Evolutionary conservation across 2,797 vertebrate species (phyloP).

Genomic region (Todus mexicanus): DNA sequence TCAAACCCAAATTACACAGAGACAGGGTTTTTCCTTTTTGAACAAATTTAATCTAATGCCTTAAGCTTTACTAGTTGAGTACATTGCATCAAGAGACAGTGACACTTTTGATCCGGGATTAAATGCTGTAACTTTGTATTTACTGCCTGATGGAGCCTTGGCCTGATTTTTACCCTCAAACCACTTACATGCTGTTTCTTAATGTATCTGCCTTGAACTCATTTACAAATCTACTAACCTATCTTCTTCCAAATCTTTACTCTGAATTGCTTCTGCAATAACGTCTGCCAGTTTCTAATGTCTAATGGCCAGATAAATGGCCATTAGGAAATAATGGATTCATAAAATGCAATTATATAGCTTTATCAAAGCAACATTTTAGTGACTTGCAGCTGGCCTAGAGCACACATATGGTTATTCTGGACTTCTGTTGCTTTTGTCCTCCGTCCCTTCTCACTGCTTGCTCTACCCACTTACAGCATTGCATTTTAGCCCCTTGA

Average conservation of each 20-base stretch:
- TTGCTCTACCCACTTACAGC: background rate
- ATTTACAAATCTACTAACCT: background rate
- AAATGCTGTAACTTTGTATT: constrained; percentile 3
- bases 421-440: background rate
- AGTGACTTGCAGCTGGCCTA: background rate
- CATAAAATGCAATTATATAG: background rate
- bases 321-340: constrained; percentile 1
- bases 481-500: background rate
- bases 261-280: background rate
- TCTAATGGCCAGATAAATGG: constrained; percentile 1
- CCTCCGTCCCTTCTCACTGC: background rate
- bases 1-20: background rate
- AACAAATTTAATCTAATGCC: background rate
- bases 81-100: background rate
- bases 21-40: background rate
- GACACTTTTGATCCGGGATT: background rate
- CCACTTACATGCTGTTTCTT: background rate
- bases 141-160: background rate
- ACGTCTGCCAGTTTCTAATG: background rate
- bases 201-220: background rate
- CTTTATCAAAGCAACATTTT: background rate
- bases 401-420: background rate
- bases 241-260: background rate
- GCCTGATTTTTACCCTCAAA: background rate
- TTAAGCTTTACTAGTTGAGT: background rate